These are phyloP conservation scores for Toxotes jaculatrix DNA, from an alignment of 2,113 vertebrate species.

Conservation along the genomic window DNA sequence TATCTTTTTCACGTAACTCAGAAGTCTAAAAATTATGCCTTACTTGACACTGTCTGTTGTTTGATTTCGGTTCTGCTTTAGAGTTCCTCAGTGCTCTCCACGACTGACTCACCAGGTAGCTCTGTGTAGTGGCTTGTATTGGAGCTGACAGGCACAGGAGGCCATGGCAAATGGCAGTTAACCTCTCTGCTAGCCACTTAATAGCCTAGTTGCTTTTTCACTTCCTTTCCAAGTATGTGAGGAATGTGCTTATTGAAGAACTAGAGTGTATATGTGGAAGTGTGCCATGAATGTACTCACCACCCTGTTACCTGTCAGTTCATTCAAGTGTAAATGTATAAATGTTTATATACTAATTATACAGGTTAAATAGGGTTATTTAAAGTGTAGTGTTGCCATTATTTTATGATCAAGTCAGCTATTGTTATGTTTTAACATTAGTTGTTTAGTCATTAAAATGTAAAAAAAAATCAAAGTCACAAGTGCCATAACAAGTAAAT, in stretches of 20 bases:
- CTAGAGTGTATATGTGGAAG: constrained; percentile 28
- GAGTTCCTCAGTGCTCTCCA: constrained; percentile 67
- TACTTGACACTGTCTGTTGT: constrained; percentile 15
- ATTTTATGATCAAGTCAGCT: no score
- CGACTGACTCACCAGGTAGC: constrained; percentile 67
- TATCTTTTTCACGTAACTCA: constrained; percentile 18
- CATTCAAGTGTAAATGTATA: not conserved
- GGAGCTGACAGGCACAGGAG: constrained; percentile 29
- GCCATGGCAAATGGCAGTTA: constrained; percentile 34
- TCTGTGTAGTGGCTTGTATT: constrained; percentile 29
- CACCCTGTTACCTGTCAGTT: not conserved
- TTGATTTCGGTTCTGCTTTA: constrained; percentile 79
- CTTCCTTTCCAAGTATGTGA: constrained; percentile 63
- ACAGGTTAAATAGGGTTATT: no score
- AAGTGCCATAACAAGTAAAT: not conserved
- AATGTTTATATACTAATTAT: no score
- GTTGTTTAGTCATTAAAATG: no score
- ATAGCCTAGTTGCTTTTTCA: constrained; percentile 61
- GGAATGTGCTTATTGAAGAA: constrained; percentile 61
- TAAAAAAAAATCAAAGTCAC: no score
- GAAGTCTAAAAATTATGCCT: constrained; percentile 15
- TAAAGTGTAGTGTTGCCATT: no score
- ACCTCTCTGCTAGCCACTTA: constrained; percentile 41
- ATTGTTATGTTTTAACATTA: no score
- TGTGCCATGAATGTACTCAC: not conserved